Base-by-base conservation (phyloP, 1,140 invertebrate species). In the Drosophila orosa region DNA sequence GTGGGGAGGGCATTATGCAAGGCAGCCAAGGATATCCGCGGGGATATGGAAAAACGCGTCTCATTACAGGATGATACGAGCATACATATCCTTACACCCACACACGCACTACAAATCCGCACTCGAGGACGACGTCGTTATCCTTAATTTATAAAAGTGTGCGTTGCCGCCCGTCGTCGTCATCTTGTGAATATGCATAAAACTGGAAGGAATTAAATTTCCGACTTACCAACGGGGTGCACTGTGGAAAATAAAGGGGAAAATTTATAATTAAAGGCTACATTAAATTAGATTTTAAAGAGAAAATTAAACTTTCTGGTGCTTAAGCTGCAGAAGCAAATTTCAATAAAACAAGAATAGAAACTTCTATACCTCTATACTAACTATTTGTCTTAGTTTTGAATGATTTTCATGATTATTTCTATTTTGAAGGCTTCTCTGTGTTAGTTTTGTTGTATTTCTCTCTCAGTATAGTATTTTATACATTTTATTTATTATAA, bases 71-170 rank as follows among this genome's bases (percentile, higher is more conserved):
- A 73, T 74, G 66, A 80, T 52, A 59, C 73, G 57, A 66, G 60
- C 22, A 81, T 63, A 15, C 5, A 22, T 29, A 15, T 25, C 24
- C 40, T 12, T 33, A 52, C 27, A 40, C 25, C 27, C 44, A 42
- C 62, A 55, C 47, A 33, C 35, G 12, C 57, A 54, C 25, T 52
- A n/a, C 48, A 69, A 52, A 31, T 35, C 29, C 50, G 13, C 62
- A 48, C 59, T 60, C 40, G 50, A 63, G 44, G 50, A 39, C 54
- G 44, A 48, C 58, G 61, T 89, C 80, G 85, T 89, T 87, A 89
- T 87, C 58, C 84, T 87, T 87, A 87, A 87, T 89, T 87, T 89
- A 87, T 89, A 84, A 87, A 89, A 89, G 80, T 84, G 80, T 86
- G 80, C 54, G 78, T 44, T 59, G 59, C 54, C 37, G 40, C 62